phyloP scores from a whole-genome alignment of 2,113 vertebrate genomes.

The Prionailurus viverrinus region DNA sequence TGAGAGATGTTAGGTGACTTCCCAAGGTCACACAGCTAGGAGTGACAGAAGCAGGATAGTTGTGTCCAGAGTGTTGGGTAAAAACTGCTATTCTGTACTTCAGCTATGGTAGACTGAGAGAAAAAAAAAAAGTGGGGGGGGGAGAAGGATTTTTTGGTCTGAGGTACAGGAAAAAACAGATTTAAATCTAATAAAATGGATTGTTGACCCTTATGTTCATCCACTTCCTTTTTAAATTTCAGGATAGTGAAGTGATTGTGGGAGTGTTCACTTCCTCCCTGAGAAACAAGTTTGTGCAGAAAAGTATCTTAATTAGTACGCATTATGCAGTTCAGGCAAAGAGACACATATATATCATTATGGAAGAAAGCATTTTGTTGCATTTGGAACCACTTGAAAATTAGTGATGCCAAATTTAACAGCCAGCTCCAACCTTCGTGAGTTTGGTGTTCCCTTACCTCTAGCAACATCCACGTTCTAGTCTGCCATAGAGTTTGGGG shows the following conservation, averaged over 20 bases:
- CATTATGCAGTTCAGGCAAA: conserved; percentile 2
- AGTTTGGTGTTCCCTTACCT: not conserved
- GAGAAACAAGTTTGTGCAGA: not conserved
- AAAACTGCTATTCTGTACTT: not conserved
- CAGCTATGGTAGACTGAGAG: not conserved
- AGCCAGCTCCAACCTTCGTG: not conserved
- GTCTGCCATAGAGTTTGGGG: not conserved
- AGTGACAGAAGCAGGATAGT: not conserved
- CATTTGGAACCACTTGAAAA: conserved; percentile 55
- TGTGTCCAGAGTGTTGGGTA: not conserved
- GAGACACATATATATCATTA: not conserved
- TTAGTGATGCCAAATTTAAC: conserved; percentile 59
- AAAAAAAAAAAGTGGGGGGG: not conserved
- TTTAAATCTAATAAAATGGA: conserved; percentile 20
- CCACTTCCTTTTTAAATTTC: conserved; percentile 5
- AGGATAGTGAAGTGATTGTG: not conserved
- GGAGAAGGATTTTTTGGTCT: not conserved
- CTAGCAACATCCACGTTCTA: not conserved
- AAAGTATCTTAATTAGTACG: conserved; percentile 41
- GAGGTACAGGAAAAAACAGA: not conserved
- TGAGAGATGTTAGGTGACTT: not conserved
- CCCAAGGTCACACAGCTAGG: not conserved
- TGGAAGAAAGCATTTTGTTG: conserved; percentile 21
- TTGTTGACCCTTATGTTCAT: not conserved
- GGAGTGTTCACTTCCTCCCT: not conserved